Base-by-base conservation (phyloP, 1,140 invertebrate genomes). In the Gryon sp. region DNA sequence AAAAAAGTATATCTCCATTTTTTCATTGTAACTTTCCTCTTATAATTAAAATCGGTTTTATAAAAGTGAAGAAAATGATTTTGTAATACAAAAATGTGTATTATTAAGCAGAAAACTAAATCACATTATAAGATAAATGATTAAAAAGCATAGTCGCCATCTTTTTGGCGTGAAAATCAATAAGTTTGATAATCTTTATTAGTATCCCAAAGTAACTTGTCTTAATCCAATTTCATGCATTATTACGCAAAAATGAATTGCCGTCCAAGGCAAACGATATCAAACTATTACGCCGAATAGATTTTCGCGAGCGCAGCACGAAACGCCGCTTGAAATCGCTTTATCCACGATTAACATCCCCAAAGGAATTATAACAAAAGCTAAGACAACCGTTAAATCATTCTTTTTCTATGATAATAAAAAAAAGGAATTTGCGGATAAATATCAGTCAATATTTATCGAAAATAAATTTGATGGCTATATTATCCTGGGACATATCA, bases 361-460 rank as follows among this genome's bases (percentile, higher is more conserved):
- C 40, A 30, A 30, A n/a, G 40, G 32, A 32, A 45, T 40, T 40
- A 53, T 38, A 11, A 52, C 46, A 46, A 62, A 72, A 55, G 48
- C 45, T 34, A 53, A 60, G 55, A 70, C 66, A 53, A 43, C 18
- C 45, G 55, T 53, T 70, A 70, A 70, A 68, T 57, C 52, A 57
- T 57, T 68, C n/a, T n/a, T 66, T 48, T 18, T 5, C 22, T 9
- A 4, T 2, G 22, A 48, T 34, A 20, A 65, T 57, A 68, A 50
- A 6, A 24, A n/a, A n/a, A n/a, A n/a, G n/a, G n/a, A n/a, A n/a
- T n/a, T n/a, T 14, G 0, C 4, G 14, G 43, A 48, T 57, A 48
- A 57, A 57, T 36, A 48, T 20, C 32, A 22, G 41, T 24, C 63
- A 68, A 68, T 57, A 68, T 68, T 48, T 45, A 41, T 22, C 63